phyloP scores from a whole-genome alignment of 2,113 vertebrate genomes.

The Laterallus jamaicensis region DNA sequence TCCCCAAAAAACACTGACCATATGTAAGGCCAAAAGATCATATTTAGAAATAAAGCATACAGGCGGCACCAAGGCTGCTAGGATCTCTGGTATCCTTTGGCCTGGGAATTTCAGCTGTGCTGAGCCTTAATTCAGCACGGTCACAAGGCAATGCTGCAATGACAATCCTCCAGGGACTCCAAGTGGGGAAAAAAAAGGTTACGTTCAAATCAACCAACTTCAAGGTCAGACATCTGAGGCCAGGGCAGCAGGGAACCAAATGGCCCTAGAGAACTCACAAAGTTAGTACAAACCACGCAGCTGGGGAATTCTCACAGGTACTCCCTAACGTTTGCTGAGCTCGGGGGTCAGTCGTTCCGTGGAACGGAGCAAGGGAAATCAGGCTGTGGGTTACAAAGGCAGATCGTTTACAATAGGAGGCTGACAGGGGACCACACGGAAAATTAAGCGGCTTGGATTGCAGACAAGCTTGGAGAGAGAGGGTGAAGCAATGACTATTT shows the following conservation, averaged over 20 bases:
- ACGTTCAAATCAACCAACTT: not conserved
- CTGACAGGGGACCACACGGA: not conserved
- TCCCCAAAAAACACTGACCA: not conserved
- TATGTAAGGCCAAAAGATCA: not conserved
- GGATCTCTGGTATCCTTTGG: not conserved
- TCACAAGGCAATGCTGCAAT: not conserved
- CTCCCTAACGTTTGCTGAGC: not conserved
- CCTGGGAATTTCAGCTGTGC: not conserved
- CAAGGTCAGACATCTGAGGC: not conserved
- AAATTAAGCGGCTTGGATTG: not conserved
- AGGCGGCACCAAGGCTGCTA: not conserved
- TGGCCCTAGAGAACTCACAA: not conserved
- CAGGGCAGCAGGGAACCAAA: not conserved
- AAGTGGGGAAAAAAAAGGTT: not conserved
- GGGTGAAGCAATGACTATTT: not conserved
- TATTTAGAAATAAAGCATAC: not conserved
- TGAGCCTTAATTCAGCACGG: not conserved
- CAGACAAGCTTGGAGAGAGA: not conserved
- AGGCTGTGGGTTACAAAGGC: not conserved
- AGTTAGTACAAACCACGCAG: not conserved
- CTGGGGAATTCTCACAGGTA: not conserved
- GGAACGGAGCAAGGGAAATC: not conserved
- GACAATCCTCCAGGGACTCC: not conserved
- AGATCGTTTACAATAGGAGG: not conserved
- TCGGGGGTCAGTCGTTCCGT: not conserved